These are phyloP conservation scores for Endotricha flammealis DNA, from an alignment of 2,888 invertebrate genomes.

Conservation along the genomic window DNA sequence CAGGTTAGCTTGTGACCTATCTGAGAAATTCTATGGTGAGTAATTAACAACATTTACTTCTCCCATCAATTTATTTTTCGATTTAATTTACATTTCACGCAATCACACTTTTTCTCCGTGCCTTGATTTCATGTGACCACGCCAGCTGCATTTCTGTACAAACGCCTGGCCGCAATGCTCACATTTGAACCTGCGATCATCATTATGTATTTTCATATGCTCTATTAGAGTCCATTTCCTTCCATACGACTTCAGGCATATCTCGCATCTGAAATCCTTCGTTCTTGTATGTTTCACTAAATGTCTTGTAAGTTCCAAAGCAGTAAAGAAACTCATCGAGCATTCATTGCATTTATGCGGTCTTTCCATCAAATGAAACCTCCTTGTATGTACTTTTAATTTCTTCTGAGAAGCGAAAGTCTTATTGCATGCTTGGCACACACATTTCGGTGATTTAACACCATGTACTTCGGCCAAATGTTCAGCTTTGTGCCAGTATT, in stretches of 20 bases:
- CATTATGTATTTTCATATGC: constrained; percentile 23
- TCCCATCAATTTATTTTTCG: too few species aligned
- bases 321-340: constrained; percentile 30
- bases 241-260: constrained; percentile 30
- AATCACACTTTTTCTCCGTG: too few species aligned
- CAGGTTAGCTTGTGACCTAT: too few species aligned
- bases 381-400: constrained; percentile 30
- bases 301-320: constrained; percentile 28
- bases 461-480: constrained; percentile 20
- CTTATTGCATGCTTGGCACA: too few species aligned
- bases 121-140: too few species aligned
- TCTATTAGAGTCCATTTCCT: constrained; percentile 18
- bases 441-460: constrained; percentile 2
- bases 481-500: constrained; percentile 15
- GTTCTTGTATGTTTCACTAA: constrained; percentile 32
- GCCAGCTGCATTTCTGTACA: too few species aligned
- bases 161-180: too few species aligned
- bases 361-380: constrained; percentile 43
- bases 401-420: too few species aligned
- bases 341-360: constrained; percentile 29
- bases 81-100: too few species aligned
- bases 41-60: too few species aligned
- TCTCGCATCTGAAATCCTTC: constrained; percentile 29
- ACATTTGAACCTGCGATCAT: too few species aligned
- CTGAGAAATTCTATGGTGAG: too few species aligned